Evolutionary conservation across 2,113 vertebrate genomes (phyloP), one percentile per base, ranked within the genome.

Genomic region (Petrocephalus zakoni): DNA sequence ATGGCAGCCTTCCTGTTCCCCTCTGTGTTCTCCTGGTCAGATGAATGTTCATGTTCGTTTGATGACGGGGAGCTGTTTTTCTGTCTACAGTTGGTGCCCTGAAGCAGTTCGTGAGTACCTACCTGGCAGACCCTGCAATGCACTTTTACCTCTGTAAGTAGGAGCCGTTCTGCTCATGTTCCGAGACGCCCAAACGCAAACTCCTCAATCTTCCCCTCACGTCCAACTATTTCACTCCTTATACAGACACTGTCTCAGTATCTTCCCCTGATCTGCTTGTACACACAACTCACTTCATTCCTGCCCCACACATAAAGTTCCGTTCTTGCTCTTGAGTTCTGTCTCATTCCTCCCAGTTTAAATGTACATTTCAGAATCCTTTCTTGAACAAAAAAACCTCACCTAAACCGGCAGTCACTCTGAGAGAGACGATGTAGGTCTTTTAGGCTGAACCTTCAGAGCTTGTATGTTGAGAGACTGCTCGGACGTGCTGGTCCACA

Each of bases 121-220:
- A 96, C 87, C 92, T 97, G 90, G 93, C 92, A 0, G 92, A 95
- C 47, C 90, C 95, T 0, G 91, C 92, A 42, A 91, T 96, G 85
- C 89, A 93, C 0, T 97, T 97, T 90, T 93, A 96, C 91, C 88
- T 97, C 49, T 97, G 96, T 97, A 89, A 95, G 96, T 95, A 78
- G 46, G 53, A 19, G 42, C 34, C 4, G 11, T n/a, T 42, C 25
- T 19, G 1, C 15, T 46, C 49, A 42, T 6, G 11, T 52, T 21
- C 15, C 42, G 11, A 19, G 21, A 49, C n/a, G 47, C 81, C 19
- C 81, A 84, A 68, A 68, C 22, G 4, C 81, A n/a, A 8, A 22
- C 21, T 51, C 61, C 25, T 84, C 9, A 1, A 15, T 29, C 21
- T 51, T 83, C 21, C 21, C 22, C 47, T 84, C 81, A 15, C 29